phyloP scores from a whole-genome alignment of 2,888 invertebrate species.

The Asteroscopus sphinx region DNA sequence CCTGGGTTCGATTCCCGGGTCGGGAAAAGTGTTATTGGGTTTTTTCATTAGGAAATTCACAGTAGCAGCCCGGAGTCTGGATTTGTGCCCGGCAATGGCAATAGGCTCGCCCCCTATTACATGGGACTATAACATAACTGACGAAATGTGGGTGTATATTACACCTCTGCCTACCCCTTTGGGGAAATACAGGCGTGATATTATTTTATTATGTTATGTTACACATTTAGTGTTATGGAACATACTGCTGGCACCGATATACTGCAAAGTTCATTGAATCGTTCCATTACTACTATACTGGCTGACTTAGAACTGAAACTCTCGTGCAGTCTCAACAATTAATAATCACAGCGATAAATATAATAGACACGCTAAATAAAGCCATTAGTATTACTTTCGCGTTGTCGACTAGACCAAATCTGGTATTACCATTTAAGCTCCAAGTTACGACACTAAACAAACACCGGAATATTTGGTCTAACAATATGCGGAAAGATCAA shows the following conservation, averaged over 20 bases:
- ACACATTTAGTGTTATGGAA: not conserved
- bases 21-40: no score
- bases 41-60: no score
- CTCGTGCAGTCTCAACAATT: slow-evolving; percentile 28
- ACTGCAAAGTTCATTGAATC: slow-evolving; percentile 27
- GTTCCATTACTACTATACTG: slow-evolving; percentile 37
- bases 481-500: slow-evolving; percentile 28
- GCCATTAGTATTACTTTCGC: slow-evolving; percentile 51
- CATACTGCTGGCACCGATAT: not conserved
- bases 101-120: no score
- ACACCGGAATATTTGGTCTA: slow-evolving; percentile 50
- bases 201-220: no score
- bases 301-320: slow-evolving; percentile 23
- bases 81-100: no score
- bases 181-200: no score
- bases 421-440: slow-evolving; percentile 48
- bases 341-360: slow-evolving; percentile 30
- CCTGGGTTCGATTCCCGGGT: no score
- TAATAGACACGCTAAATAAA: slow-evolving; percentile 42
- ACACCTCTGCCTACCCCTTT: no score
- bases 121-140: no score
- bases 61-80: no score
- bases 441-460: slow-evolving; percentile 40
- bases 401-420: slow-evolving; percentile 35
- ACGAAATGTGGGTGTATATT: no score